These are phyloP conservation scores for Theristicus caerulescens DNA, from an alignment of 2,113 vertebrate species.

Conservation along the genomic window DNA sequence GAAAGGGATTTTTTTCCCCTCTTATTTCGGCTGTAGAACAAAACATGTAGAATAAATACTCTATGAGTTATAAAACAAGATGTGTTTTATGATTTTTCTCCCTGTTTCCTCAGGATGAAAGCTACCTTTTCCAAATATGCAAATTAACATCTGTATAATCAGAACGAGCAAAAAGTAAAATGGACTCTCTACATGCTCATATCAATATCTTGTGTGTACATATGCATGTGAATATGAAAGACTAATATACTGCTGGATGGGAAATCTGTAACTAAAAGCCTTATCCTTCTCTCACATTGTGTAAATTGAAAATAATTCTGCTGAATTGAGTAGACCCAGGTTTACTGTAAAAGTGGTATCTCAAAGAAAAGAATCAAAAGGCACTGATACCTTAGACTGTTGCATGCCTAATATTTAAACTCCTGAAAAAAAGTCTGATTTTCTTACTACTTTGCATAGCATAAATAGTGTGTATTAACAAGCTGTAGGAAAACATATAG, in stretches of 20 bases:
- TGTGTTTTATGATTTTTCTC: neutral
- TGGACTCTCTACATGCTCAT: neutral
- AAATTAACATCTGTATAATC: constrained; percentile 37
- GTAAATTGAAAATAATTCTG: neutral
- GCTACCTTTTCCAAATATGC: constrained; percentile 15
- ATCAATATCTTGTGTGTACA: neutral
- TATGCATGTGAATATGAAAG: neutral
- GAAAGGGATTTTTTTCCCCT: neutral
- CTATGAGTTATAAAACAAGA: neutral
- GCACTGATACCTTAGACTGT: neutral
- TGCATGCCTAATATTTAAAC: neutral
- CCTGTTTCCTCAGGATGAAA: neutral
- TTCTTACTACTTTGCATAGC: neutral
- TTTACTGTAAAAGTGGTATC: neutral
- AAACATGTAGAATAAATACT: neutral
- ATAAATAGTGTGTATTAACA: neutral
- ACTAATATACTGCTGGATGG: neutral
- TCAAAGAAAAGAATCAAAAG: neutral
- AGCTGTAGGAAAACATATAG: neutral
- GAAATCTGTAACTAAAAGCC: neutral
- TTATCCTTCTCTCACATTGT: neutral
- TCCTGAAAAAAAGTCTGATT: neutral
- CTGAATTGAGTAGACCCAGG: neutral
- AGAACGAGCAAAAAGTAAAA: constrained; percentile 1
- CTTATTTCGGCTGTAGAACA: constrained; percentile 16